Percentiles rank a stretch among this genome's conserved stretches.
Evolutionary conservation across 2,113 vertebrate genomes (phyloP).

Genomic region (Ellobius talpinus): DNA sequence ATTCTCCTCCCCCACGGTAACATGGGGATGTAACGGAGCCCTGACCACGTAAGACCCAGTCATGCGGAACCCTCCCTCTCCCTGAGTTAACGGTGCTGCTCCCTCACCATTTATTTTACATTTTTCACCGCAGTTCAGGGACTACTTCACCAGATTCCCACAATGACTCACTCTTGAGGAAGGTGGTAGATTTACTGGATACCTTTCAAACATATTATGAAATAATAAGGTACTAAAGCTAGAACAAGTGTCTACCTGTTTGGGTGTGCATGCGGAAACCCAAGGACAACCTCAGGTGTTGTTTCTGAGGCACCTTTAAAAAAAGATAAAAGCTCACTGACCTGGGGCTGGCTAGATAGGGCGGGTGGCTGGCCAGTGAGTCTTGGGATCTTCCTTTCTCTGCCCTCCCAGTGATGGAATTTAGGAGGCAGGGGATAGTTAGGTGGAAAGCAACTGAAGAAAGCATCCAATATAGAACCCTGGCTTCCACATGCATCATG

Average conservation of each 20-base stretch:
- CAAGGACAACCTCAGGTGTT: not conserved
- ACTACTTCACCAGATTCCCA: not conserved
- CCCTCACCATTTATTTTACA: not conserved
- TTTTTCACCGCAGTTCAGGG: not conserved
- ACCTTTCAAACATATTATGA: not conserved
- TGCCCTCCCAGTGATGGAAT: too few species aligned
- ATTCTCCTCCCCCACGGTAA: not conserved
- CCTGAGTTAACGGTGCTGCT: not conserved
- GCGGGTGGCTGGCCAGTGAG: not conserved
- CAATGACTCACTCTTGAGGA: not conserved
- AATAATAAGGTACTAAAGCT: not conserved
- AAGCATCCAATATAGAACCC: not conserved
- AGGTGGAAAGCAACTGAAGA: not conserved
- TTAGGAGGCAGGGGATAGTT: too few species aligned
- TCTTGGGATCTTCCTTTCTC: not conserved
- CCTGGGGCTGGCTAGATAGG: not conserved
- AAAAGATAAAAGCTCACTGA: not conserved
- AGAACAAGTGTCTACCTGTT: not conserved
- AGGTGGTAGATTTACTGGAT: not conserved
- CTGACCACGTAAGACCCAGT: not conserved
- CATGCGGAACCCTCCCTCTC: not conserved
- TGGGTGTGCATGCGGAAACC: not conserved
- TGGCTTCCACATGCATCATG: not conserved
- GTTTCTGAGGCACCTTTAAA: not conserved
- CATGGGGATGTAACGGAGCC: not conserved